Evolutionary conservation across 1,140 invertebrate species (phyloP), one percentile per base, ranked within the genome.

Genomic region (Drosophila guanche): DNA sequence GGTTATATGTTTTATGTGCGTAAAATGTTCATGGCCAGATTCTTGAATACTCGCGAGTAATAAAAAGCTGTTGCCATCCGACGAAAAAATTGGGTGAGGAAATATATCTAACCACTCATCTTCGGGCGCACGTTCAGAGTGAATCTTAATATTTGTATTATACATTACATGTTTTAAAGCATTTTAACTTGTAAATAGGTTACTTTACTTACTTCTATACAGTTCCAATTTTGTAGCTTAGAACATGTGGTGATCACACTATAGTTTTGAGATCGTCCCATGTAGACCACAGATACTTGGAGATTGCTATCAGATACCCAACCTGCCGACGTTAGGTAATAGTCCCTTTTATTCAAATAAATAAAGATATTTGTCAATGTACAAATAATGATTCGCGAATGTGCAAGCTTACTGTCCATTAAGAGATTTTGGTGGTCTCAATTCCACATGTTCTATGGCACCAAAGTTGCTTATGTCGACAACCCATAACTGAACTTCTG

Each of bases 201-300:
- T 4, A 22, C 10, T 63, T 12, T 43, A 52, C 92, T 92, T 91
- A 97, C 96, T 93, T 97, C 95, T 70, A 94, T 93, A 90, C 97
- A 98, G 20, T 95, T 95, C 96, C 96, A 97, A 75, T 94, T 94
- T 2, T 95, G 94, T n/a, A 80, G 48, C 5, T 94, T 93, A 12
- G 94, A 93, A 90, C 97, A 99, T 29, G 95, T 94, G 42, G 96
- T 96, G 51, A 96, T 94, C 43, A 96, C 93, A 72, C 95, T 96
- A 40, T 96, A 93, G 91, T 98, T 99, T 92, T 99, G 98, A 37
- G 95, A 95, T 72, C 98, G 94, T 79, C 97, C 97, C 94, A 98
- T 95, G 96, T 97, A 98, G 20, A 97, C 95, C 4, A 97, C 95
- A 14, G 96, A 94, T 47, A 98, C 93, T 84, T 96, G 94, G 55